Percentiles rank a stretch among this genome's conserved stretches.
phyloP scores from a whole-genome alignment of 1,140 invertebrate species.

The Drosophila arizonae region DNA sequence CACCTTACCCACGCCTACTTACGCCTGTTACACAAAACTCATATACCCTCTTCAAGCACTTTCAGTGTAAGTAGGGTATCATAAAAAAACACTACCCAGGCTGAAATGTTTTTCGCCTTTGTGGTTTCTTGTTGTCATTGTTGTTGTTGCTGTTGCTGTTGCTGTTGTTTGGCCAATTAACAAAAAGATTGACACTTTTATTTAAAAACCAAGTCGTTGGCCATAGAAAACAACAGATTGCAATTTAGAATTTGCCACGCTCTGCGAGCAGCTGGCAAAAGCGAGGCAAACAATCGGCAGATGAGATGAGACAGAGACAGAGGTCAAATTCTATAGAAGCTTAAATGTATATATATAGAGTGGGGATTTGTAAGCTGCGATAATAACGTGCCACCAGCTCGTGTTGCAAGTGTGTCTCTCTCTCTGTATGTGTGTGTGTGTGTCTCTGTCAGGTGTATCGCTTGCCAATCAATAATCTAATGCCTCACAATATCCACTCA shows the following conservation, averaged over 20 bases:
- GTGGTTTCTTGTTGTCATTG: slow-evolving; percentile 18
- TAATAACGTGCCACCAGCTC: slow-evolving; percentile 60
- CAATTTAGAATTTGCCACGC: slow-evolving; percentile 70
- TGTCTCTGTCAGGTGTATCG: slow-evolving; percentile 25
- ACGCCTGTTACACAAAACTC: too few species aligned
- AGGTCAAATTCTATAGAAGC: slow-evolving; percentile 19
- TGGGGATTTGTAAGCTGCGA: slow-evolving; percentile 53
- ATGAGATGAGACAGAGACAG: slow-evolving; percentile 51
- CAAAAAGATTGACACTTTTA: slow-evolving; percentile 79
- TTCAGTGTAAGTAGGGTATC: too few species aligned
- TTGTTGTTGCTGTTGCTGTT: slow-evolving; percentile 22
- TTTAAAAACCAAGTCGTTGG: slow-evolving; percentile 59
- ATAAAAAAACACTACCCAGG: not conserved
- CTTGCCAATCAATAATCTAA: slow-evolving; percentile 49
- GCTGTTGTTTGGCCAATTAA: slow-evolving; percentile 68
- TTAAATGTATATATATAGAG: slow-evolving; percentile 23
- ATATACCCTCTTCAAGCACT: too few species aligned
- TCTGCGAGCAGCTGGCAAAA: not conserved
- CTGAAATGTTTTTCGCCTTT: slow-evolving; percentile 27
- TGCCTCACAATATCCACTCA: slow-evolving; percentile 51
- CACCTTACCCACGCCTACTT: too few species aligned
- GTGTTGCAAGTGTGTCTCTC: slow-evolving; percentile 3
- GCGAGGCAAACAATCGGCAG: not conserved
- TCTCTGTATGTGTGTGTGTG: not conserved
- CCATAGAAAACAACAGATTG: slow-evolving; percentile 56